Percentiles rank a stretch among this genome's conserved stretches.
Conservation (phyloP, 2,113 vertebrate species). For the Megaceryle maxima region DNA sequence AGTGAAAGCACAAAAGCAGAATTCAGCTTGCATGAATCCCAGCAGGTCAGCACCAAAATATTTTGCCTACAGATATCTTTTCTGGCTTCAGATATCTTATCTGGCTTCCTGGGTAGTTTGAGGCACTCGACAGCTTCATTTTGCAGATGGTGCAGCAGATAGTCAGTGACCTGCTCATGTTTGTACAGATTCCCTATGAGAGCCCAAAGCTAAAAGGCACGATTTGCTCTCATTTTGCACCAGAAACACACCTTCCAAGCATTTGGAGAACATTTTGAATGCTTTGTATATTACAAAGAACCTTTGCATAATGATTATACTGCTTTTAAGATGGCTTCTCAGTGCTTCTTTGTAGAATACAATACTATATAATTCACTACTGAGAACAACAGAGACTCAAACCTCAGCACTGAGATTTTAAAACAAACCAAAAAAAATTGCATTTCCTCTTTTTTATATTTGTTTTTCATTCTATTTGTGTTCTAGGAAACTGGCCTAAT, state of each 20-base stretch:
- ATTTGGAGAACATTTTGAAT: neutral
- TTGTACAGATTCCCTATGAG: neutral
- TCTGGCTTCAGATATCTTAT: neutral
- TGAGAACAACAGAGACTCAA: neutral
- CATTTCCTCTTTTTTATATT: neutral
- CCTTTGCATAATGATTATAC: neutral
- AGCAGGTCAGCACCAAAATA: neutral
- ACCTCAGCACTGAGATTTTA: constrained; percentile 9
- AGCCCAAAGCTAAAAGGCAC: neutral
- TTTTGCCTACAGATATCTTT: neutral
- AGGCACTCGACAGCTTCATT: neutral
- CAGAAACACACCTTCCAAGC: neutral
- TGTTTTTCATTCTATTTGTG: constrained; percentile 57
- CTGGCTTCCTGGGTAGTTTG: neutral
- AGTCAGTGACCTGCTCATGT: neutral
- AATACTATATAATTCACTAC: neutral
- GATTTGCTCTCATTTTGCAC: neutral
- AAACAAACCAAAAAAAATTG: constrained; percentile 50
- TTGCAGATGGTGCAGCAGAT: neutral
- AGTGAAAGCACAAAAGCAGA: neutral
- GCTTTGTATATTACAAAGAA: neutral
- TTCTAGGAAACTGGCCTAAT: constrained; percentile 41
- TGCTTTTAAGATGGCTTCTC: neutral
- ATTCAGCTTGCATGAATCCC: neutral
- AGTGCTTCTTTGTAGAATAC: neutral